Base-by-base conservation (phyloP, 1,140 invertebrate species). In the Cardiocondyla obscurior region DNA sequence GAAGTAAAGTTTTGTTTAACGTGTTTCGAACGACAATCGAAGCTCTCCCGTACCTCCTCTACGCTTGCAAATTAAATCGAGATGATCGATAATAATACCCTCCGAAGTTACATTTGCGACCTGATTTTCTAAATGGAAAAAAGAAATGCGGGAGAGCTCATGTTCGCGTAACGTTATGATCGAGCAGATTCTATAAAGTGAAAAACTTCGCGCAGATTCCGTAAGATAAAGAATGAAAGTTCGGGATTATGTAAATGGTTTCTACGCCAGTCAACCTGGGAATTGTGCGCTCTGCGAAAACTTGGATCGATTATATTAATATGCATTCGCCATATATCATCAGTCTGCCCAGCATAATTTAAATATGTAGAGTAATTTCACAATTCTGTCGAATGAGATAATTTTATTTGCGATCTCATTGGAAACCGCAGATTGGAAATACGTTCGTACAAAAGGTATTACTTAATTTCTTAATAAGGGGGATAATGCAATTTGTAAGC, bases 281-380 rank as follows among this genome's bases (percentile, higher is more conserved):
- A 69, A 79, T 79, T 69, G 74, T 42, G 49, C 46, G 33, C 62
- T 30, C 33, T 25, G 46, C 74, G 74, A 36, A 49, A 69, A 69
- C 74, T 79, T 67, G 60, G 33, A 53, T 79, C 74, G 74, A 79
- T 79, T 79, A 42, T 49, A 79, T 79, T 79, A 79, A 79, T 79
- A 79, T 79, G 62, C 74, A 79, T 69, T 79, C 25, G 74, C 46
- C 62, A 67, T 79, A 79, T 79, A 79, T 79, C 74, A 79, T 69
- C 62, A 53, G 46, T 10, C 33, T 42, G 10, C 19, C 16, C 6
- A n/a, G 33, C 19, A 67, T 55, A 39, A 79, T 79, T 79, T 79
- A 69, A 79, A 79, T 67, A 79, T 79, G 49, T 42, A 79, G 57
- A 28, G 14, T 76, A 76, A 76, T 76, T 76, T 46, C 19, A 39